Evolutionary conservation across 2,888 invertebrate genomes (phyloP).

Genomic region (Azorinus chamasolen): DNA sequence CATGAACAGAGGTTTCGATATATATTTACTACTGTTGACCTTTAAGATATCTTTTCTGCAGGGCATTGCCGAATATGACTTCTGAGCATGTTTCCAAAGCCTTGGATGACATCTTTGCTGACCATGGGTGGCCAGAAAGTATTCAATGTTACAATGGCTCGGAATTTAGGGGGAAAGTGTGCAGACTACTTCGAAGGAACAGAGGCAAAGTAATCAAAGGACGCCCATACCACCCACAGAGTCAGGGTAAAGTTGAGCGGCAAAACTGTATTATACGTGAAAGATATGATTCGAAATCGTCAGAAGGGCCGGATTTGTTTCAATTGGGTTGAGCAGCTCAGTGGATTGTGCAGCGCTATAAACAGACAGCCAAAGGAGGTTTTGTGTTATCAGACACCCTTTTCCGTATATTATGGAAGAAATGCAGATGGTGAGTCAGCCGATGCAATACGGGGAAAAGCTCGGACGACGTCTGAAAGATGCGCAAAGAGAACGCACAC

Average conservation of each 20-base stretch:
- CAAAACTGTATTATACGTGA: background rate
- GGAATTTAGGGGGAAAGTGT: background rate
- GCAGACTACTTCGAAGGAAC: background rate
- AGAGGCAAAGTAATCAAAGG: background rate
- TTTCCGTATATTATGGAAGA: background rate
- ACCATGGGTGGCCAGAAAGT: background rate
- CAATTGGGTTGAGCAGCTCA: background rate
- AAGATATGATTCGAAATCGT: background rate
- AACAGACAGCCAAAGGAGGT: background rate
- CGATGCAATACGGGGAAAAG: slow-evolving; percentile 13
- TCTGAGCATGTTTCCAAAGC: background rate
- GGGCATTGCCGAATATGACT: background rate
- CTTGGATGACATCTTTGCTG: background rate
- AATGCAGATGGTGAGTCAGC: slow-evolving; percentile 8
- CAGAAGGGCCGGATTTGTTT: background rate
- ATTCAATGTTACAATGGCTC: background rate
- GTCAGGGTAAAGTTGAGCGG: background rate
- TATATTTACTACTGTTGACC: background rate
- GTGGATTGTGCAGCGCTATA: background rate
- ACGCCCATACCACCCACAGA: background rate
- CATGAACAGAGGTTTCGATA: background rate
- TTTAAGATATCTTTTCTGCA: background rate
- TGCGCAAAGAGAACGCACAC: background rate
- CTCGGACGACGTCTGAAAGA: background rate
- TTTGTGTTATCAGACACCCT: background rate